Percentiles rank a stretch among this genome's conserved stretches.
Conservation (phyloP, 2,113 vertebrate genomes). For the Barbus barbus region DNA sequence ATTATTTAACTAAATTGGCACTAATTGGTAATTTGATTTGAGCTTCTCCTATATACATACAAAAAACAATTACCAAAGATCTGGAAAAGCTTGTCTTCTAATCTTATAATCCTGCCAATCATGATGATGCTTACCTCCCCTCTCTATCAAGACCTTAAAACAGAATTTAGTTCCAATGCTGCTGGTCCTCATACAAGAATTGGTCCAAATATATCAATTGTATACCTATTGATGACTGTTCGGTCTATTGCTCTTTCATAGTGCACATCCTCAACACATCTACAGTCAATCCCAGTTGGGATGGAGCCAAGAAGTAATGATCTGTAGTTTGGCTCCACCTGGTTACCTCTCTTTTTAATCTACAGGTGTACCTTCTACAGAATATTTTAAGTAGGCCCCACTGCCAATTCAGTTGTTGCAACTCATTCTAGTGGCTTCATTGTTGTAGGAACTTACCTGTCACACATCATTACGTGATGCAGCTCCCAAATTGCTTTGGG, state of each 20-base stretch:
- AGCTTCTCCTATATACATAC: not conserved
- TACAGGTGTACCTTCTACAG: not conserved
- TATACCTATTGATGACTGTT: no score
- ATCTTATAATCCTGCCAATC: not conserved
- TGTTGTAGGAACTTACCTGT: not conserved
- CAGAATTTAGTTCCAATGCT: not conserved
- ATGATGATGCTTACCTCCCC: not conserved
- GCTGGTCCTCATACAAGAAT: not conserved
- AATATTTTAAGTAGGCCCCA: not conserved
- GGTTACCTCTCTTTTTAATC: not conserved
- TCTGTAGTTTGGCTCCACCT: not conserved
- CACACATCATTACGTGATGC: not conserved
- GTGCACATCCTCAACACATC: not conserved
- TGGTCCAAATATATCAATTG: no score
- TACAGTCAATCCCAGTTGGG: not conserved
- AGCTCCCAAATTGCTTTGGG: not conserved
- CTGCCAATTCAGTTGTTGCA: not conserved
- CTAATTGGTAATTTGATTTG: slow-evolving; percentile 4
- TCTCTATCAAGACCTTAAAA: not conserved
- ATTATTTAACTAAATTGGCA: not conserved
- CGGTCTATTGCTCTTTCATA: not conserved
- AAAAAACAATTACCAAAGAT: not conserved
- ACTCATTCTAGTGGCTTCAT: not conserved
- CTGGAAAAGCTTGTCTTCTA: not conserved
- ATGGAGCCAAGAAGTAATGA: not conserved